Evolutionary conservation across 2,888 invertebrate species (phyloP), one percentile per base, ranked within the genome.

Genomic region (Gerris lacustris): DNA sequence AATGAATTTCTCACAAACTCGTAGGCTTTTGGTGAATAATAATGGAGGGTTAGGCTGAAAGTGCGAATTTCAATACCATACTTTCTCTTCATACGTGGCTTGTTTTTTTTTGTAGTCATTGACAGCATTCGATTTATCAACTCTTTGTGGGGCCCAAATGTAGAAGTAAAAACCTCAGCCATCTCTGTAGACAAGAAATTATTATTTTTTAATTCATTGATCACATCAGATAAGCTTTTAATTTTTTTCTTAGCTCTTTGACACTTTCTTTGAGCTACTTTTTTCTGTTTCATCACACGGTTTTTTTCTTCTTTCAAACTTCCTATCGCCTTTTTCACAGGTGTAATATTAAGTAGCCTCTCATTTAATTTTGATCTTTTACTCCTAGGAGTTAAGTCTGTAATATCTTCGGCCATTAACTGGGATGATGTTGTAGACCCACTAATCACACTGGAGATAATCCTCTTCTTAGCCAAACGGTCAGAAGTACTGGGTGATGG

Each of bases 1-100:
- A 70, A 72, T 45, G 66, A 44, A 55, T 67, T 67, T 45, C 69
- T n/a, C n/a, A 71, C 69, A 67, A 66, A 71, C 43, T 66, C 66
- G 31, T 71, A 71, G 15, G 71, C 71, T 18, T 69, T 69, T 7
- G 15, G 44, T 15, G 69, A 69, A 55, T 71, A 69, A 67, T 69
- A 71, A 45, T 71, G 69, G 11, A 69, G 67, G 5, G 71, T 69
- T n/a, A 70, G 43, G 31, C 67, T 66, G 68, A 70, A 72, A 55
- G 64, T 62, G 44, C 67, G 62, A 17, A 72, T 44, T 63, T 17
- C 69, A 47, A 47, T 11, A 6, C 47, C 47, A 47, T 47, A 47
- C 11, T 47, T 47, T 11, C 47, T 47, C 11, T 47, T 47, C 11
- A 11, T 47, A 7, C 11, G 6, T 11, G 11, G 11, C 6, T 47